Evolutionary conservation across 2,113 vertebrate genomes (phyloP).

Genomic region (Tupaia tana): DNA sequence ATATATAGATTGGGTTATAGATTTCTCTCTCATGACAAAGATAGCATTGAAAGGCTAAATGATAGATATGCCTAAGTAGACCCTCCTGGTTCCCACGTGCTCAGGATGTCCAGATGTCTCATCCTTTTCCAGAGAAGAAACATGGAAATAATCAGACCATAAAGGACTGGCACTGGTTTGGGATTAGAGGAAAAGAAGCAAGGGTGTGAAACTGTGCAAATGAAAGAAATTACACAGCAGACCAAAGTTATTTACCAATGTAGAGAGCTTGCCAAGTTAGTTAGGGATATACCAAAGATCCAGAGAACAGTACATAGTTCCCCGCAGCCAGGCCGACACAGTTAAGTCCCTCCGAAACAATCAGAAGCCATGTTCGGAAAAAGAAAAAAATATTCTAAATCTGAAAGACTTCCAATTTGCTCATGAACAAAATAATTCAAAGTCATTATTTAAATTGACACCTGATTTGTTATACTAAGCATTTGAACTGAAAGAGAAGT

Average conservation of each 20-base stretch:
- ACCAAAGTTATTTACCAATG: not conserved
- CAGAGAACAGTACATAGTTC: not conserved
- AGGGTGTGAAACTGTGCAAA: not conserved
- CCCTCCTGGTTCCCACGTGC: not conserved
- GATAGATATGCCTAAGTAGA: not conserved
- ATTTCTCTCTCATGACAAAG: not conserved
- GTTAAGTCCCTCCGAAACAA: not conserved
- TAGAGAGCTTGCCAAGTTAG: not conserved
- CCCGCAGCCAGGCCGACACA: not conserved
- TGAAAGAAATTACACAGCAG: not conserved
- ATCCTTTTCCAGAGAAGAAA: not conserved
- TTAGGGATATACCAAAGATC: not conserved
- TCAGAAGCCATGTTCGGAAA: not conserved
- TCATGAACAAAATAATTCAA: not conserved
- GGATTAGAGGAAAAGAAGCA: not conserved
- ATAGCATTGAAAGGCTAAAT: not conserved
- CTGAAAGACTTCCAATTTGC: not conserved
- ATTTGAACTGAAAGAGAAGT: not conserved
- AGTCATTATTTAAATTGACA: not conserved
- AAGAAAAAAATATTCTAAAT: not conserved
- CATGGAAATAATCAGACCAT: not conserved
- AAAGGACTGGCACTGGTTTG: not conserved
- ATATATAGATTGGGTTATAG: not conserved
- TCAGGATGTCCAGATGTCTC: not conserved
- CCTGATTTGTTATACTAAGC: not conserved